Evolutionary conservation across 2,888 invertebrate species (phyloP).

Genomic region (Flabesymbios commensalis): DNA sequence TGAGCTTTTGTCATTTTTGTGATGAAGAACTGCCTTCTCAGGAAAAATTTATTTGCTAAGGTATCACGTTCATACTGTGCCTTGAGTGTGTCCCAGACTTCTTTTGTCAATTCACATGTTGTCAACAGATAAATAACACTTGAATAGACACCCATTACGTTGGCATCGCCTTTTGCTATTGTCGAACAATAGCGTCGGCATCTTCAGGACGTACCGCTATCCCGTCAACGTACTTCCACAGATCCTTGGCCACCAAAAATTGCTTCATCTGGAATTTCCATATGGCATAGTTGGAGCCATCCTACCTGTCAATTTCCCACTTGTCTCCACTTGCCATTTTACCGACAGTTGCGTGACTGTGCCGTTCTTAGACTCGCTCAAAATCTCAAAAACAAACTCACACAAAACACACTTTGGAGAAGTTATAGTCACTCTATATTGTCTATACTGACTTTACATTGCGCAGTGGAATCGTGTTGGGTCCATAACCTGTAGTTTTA

Average conservation of each 20-base stretch:
- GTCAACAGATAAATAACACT: neutral
- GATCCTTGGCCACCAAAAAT: neutral
- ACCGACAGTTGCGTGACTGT: too few relatives aligned
- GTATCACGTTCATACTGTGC: neutral
- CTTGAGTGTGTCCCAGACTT: neutral
- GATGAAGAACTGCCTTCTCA: neutral
- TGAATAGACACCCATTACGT: neutral
- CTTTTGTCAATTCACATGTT: neutral
- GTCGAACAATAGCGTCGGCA: neutral
- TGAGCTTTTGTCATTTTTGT: slow-evolving; percentile 1
- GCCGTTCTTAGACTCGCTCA: too few relatives aligned
- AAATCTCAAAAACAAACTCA: too few relatives aligned
- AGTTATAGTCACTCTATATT: too few relatives aligned
- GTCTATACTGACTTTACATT: too few relatives aligned
- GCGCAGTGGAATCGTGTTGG: too few relatives aligned
- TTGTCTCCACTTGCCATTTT: slow-evolving; percentile 6
- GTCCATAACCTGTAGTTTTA: too few relatives aligned
- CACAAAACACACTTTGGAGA: too few relatives aligned
- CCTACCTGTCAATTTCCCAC: neutral
- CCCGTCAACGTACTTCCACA: neutral
- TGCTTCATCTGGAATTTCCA: slow-evolving; percentile 9
- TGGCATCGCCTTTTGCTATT: neutral
- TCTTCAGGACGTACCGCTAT: neutral
- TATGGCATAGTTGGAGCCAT: neutral
- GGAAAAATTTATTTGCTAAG: neutral